Percentiles rank a stretch among this genome's conserved stretches.
phyloP scores from a whole-genome alignment of 2,113 vertebrate species.

The Climacteris rufus region DNA sequence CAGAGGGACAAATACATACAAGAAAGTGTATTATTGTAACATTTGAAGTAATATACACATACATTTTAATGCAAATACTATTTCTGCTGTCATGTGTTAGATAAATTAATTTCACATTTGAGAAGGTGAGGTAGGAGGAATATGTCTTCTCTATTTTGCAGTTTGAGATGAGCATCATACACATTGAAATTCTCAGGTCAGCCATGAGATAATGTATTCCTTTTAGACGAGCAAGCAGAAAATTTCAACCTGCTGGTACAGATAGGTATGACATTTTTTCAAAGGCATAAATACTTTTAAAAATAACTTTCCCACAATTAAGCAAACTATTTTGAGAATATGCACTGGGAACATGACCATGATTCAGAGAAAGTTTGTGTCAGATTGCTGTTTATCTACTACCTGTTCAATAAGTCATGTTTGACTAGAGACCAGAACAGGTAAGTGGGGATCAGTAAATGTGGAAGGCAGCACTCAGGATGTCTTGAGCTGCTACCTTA shows the following conservation, averaged over 20 bases:
- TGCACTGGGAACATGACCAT: not conserved
- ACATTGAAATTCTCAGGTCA: not conserved
- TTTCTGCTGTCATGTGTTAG: not conserved
- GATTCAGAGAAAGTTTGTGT: not conserved
- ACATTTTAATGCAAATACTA: not conserved
- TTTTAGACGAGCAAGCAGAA: not conserved
- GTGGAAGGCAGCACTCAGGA: not conserved
- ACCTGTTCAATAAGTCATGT: not conserved
- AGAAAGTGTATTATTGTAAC: not conserved
- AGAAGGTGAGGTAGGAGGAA: not conserved
- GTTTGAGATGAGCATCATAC: not conserved
- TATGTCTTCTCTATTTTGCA: not conserved
- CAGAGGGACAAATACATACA: not conserved
- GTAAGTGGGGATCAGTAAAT: not conserved
- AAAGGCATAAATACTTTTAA: not conserved
- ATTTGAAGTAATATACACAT: not conserved
- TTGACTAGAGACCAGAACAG: not conserved
- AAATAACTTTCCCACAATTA: not conserved
- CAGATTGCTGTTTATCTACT: not conserved
- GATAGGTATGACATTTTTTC: not conserved
- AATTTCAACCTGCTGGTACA: not conserved
- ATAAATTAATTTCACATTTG: not conserved
- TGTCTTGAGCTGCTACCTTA: not conserved
- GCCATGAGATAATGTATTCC: not conserved
- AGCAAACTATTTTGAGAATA: not conserved